Evolutionary conservation across 1,140 invertebrate genomes (phyloP).

Genomic region (Halictus rubicundus): DNA sequence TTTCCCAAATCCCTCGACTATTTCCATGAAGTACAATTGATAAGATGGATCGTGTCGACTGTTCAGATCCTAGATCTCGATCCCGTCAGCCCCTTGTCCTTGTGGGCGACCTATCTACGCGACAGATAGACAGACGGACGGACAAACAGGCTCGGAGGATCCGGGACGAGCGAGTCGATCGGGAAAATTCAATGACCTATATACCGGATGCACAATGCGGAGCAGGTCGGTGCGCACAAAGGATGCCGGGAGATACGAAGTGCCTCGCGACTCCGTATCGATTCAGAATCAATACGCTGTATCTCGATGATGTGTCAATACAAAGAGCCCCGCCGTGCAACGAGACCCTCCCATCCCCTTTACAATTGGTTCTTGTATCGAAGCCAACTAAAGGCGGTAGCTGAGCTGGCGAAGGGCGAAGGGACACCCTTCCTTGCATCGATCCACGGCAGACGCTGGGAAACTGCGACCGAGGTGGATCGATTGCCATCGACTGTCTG

Average conservation of each 20-base stretch:
- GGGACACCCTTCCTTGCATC: conserved; percentile 17
- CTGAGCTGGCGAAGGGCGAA: conserved; percentile 15
- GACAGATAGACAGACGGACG: conserved; percentile 24
- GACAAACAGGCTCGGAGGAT: conserved; percentile 4
- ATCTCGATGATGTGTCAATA: conserved; percentile 58
- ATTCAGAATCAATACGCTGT: conserved; percentile 59
- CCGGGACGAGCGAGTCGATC: conserved; percentile 18
- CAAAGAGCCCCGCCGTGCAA: conserved; percentile 21
- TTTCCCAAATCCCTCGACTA: not conserved
- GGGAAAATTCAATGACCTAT: conserved; percentile 59
- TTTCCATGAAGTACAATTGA: not conserved
- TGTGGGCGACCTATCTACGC: conserved; percentile 6
- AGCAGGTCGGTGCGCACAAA: conserved; percentile 11
- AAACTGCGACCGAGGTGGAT: no score
- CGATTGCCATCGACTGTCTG: no score
- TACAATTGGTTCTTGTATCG: conserved; percentile 50
- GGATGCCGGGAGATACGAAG: conserved; percentile 45
- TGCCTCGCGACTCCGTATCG: conserved; percentile 41
- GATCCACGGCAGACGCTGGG: conserved; percentile 1
- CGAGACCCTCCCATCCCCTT: conserved; percentile 10
- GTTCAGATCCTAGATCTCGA: not conserved
- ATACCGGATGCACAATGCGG: conserved; percentile 40
- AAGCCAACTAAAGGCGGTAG: conserved; percentile 38
- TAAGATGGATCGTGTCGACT: no score
- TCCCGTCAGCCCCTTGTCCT: not conserved